Conservation (phyloP, 2,797 vertebrate species). For the Anabacerthia variegaticeps region DNA sequence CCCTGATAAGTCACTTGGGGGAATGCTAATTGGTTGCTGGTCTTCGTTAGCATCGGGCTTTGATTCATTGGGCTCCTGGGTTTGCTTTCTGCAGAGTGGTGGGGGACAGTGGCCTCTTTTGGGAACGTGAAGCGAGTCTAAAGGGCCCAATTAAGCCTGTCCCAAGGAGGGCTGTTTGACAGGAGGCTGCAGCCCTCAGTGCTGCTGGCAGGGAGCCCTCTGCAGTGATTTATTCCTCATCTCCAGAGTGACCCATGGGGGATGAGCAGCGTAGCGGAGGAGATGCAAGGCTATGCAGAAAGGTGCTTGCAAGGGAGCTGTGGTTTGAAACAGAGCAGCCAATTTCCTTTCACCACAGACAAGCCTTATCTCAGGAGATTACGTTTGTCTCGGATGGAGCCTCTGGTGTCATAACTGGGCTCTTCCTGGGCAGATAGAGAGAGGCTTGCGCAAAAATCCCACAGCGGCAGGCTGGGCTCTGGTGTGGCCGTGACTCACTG, state of each 20-base stretch:
- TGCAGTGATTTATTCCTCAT: not conserved
- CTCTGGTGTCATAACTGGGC: not conserved
- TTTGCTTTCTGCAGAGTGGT: not conserved
- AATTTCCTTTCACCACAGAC: constrained; percentile 3
- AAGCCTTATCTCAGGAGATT: not conserved
- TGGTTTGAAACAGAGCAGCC: constrained; percentile 2
- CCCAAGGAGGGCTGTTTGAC: not conserved
- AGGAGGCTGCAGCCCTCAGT: not conserved
- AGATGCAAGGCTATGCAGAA: not conserved
- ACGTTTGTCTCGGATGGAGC: not conserved
- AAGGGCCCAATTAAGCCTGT: not conserved
- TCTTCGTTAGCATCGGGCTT: not conserved
- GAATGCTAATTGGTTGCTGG: not conserved
- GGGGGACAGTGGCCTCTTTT: not conserved
- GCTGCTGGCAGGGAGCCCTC: not conserved
- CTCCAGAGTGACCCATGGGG: not conserved
- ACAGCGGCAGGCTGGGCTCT: not conserved
- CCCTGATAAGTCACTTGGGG: not conserved
- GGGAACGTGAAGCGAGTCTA: not conserved
- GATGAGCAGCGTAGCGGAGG: not conserved
- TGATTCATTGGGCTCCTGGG: not conserved
- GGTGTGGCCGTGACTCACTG: not conserved
- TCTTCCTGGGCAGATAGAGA: constrained; percentile 14
- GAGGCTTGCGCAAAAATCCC: not conserved
- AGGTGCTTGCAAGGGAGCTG: not conserved